Conservation (phyloP, 2,888 invertebrate genomes). For the Acanthosepion pharaonis region DNA sequence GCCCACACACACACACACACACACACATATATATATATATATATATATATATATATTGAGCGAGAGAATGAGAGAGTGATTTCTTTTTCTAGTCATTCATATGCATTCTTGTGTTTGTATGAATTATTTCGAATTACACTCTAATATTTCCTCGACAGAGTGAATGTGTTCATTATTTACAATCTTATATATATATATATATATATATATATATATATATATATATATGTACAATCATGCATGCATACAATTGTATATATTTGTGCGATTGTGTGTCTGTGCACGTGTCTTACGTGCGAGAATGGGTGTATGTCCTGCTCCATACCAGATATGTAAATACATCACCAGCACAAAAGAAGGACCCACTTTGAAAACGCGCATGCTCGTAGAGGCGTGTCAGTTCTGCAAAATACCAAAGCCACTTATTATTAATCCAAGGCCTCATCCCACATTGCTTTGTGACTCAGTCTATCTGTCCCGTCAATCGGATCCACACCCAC, state of each 20-base stretch:
- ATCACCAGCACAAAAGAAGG: background rate
- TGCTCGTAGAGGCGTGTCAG: background rate
- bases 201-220: conserved; percentile 18
- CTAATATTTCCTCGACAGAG: too few species aligned
- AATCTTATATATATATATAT: background rate
- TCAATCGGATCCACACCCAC: background rate
- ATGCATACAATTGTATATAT: background rate
- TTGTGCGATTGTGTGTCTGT: background rate
- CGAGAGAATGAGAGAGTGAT: too few species aligned
- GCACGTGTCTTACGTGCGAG: background rate
- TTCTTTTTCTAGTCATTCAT: too few species aligned
- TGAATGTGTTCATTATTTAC: too few species aligned
- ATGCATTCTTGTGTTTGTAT: too few species aligned
- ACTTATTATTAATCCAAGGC: background rate
- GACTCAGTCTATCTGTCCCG: conserved; percentile 12
- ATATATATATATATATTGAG: too few species aligned
- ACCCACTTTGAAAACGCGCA: background rate
- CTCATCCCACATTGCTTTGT: background rate
- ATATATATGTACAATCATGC: background rate
- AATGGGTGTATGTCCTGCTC: background rate
- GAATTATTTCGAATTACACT: too few species aligned
- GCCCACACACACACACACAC: too few species aligned
- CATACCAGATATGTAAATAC: too few species aligned
- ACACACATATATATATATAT: too few species aligned
- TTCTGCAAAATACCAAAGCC: background rate